Base-by-base conservation (phyloP, 53 echinoderm and acorn worm species). In the Henricia sp. region DNA sequence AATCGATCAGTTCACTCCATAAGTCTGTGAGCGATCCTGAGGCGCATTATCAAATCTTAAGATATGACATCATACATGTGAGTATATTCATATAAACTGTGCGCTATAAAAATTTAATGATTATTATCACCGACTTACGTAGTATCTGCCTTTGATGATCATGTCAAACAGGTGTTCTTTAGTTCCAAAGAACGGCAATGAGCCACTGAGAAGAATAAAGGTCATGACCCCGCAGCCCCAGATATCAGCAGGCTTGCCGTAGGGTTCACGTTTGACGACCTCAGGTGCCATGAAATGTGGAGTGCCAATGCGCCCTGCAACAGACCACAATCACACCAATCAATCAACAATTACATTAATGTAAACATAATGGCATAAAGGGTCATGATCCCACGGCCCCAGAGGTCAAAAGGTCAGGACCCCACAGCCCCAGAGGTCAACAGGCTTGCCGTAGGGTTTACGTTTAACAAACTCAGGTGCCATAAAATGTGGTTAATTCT, bases 401-500 rank as follows among this genome's bases (percentile, higher is more conserved):
- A 99, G 89, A 3, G 95, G 92, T 41, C 94, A 94, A 43, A 90
- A 99, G 63, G 95, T 86, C 99, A 99, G 94, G 30, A 99, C 99
- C 65, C 99, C 99, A 25, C 99, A 99, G 41, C 99, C 99, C 99
- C 99, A 99, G 83, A 99, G 94, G 71, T 99, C 99, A 0, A 95
- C 87, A 8, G 99, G 99, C 25, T 99, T 99, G 62, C 99, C 99
- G 41, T 99, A 99, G 8, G 99, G 99, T 56, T 99, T 92, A 14
- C 99, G 88, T 21, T 95, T 95, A 39, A 99, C 94, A 10, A 99
- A 94, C 72, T 99, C 99, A 0, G 99, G 99, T 0, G 99, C 99
- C 99, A 99, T 99, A 89, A 99, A 99, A 70, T 99, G 99, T 6
- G 99, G 99, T n/a, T n/a, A n/a, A n/a, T n/a, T n/a, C n/a, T n/a